Evolutionary conservation across 2,797 vertebrate genomes (phyloP).

Genomic region (Lithobates sylvaticus): DNA sequence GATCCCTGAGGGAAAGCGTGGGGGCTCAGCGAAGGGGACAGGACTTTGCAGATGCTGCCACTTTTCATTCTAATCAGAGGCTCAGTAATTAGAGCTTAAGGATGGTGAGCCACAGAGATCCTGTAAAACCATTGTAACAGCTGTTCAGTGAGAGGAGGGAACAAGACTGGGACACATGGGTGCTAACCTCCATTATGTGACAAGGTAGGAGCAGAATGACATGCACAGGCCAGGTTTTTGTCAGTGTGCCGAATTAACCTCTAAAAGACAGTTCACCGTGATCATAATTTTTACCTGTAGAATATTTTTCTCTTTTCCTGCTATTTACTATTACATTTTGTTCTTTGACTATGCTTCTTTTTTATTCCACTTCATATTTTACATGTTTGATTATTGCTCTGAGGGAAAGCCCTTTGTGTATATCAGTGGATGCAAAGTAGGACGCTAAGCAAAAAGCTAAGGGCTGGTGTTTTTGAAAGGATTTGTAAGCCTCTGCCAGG

Average conservation of each 20-base stretch:
- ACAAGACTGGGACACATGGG: constrained; percentile 29
- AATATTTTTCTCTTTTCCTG: too few species aligned
- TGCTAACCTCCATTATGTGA: constrained; percentile 27
- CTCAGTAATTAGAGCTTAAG: constrained; percentile 61
- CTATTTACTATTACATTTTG: too few species aligned
- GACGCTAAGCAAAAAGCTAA: too few species aligned
- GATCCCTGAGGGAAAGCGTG: constrained; percentile 29
- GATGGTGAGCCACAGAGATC: constrained; percentile 37
- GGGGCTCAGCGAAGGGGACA: neutral
- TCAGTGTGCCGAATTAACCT: neutral
- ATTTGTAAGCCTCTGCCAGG: too few species aligned
- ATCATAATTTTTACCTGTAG: too few species aligned
- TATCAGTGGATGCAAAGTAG: too few species aligned
- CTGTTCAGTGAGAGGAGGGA: constrained; percentile 49
- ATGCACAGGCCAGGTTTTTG: constrained; percentile 25
- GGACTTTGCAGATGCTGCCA: constrained; percentile 51
- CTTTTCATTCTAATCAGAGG: constrained; percentile 56
- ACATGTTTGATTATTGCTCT: too few species aligned
- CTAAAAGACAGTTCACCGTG: too few species aligned
- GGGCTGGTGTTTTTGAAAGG: too few species aligned
- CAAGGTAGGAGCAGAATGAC: constrained; percentile 6
- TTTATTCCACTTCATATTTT: too few species aligned
- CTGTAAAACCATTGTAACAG: constrained; percentile 52
- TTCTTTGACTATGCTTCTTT: too few species aligned
- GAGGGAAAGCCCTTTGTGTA: too few species aligned